Evolutionary conservation across 2,888 invertebrate species (phyloP), one percentile per base, ranked within the genome.

Genomic region (Philhelius pedissequus): DNA sequence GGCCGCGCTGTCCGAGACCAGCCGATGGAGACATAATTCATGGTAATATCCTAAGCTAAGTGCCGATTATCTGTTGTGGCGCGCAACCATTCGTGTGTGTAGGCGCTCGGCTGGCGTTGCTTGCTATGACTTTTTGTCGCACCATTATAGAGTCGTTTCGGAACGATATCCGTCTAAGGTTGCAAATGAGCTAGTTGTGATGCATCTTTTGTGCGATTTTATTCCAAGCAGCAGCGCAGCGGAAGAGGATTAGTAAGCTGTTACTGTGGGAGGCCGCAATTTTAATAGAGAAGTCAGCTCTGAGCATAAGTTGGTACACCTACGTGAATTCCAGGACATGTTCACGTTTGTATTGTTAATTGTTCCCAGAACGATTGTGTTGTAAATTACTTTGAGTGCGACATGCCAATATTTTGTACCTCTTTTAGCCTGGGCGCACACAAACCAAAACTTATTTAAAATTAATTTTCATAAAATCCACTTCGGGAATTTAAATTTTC

Each of bases 1-100:
- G 62, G 27, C 56, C 48, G 56, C 35, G 54, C 35, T 73, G 82
- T 83, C 73, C 68, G 18, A 75, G 38, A 58, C 50, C 62, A 62
- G 75, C 64, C 79, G 80, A 84, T 84, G 80, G 80, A 84, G 84
- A 84, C 84, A 76, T 84, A 80, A 80, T 80, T 80, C 80, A 84
- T 80, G 84, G 80, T 80, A 84, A 84, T 80, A 80, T 80, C 35
- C 73, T 40, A 38, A 64, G 60, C 75, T 80, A 84, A 80, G 84
- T 84, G 80, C 70, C 80, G 84, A 80, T 84, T 84, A 84, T 84
- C 84, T 84, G 68, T 80, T 74, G 69, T 58, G 58, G 43, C 22
- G 74, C 38, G 45, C 48, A 48, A 52, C 38, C 45, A 62, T 45
- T 74, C 56, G 56, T 75, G 73, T 60, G 71, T 64, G 73, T 58